Base-by-base conservation (phyloP, 1,140 invertebrate species). In the Monomorium pharaonis region DNA sequence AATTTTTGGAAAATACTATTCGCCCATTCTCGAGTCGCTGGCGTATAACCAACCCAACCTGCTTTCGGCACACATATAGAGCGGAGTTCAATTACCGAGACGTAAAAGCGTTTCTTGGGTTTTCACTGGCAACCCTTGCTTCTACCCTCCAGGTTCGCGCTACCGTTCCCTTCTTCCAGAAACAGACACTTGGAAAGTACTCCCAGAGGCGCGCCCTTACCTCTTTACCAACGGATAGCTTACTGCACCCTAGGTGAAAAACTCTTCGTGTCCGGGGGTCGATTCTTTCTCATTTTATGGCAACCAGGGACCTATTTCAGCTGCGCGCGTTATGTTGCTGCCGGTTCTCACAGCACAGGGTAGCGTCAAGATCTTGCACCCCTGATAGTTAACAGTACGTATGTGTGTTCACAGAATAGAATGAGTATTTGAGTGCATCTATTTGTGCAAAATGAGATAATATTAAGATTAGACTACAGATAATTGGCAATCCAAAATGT, bases 251-350 rank as follows among this genome's bases (percentile, higher is more conserved):
- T 49, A 47, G 62, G 72, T 74, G 47, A 84, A 37, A 42, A 69
- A 70, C 47, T 63, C 42, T 72, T 18, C 54, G 49, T 70, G 63
- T 88, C 70, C 67, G 75, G 87, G 67, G 54, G 75, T 89, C 88
- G 87, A 89, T 89, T 89, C 88, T 89, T 89, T 88, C 88, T 89
- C 88, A 89, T 89, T 89, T 89, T 76, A 85, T 44, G 88, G 87
- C 76, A 81, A 65, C 75, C 54, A 86, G 88, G 87, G 88, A 89
- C 86, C 83, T 75, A 84, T 85, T 70, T 87, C 72, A 63, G 83
- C 77, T 69, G 69, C 88, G 85, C n/a, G n/a, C 87, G 87, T 86
- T 88, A 88, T 77, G 54, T 88, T 74, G 47, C 62, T 47, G 54
- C 83, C 75, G 47, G 75, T 75, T 85, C 81, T 81, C 49, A 24